Evolutionary conservation across 1,140 invertebrate genomes (phyloP), one percentile per base, ranked within the genome.

Genomic region (Agrypnia vestita): DNA sequence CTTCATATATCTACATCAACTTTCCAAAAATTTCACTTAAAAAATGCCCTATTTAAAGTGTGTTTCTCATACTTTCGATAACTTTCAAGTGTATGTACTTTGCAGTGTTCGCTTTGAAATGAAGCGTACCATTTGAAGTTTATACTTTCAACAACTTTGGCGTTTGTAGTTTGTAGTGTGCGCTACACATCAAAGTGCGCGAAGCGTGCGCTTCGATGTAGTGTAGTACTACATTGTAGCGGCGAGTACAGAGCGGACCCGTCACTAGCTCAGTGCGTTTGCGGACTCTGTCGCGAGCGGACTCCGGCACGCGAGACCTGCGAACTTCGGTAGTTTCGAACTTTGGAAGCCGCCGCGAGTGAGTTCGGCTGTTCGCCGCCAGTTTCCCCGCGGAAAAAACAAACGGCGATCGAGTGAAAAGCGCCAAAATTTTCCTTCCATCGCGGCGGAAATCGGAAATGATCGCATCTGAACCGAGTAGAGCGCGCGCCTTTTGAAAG

Each of bases 391-490:
- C 8, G n/a, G 44, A 56, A 73, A 73, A 73, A 73, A 73, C 71
- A 73, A 73, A 83, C 83, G 85, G 84, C 83, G 84, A 82, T 44
- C 81, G 84, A 82, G 85, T 84, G 85, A 85, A 84, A 56, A 55
- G 62, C 61, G 44, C 59, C 61, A 53, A 46, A 75, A 11, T 7
- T 51, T 35, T 46, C 13, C 53, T n/a, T n/a, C 35, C 4, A 10
- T 19, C 17, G 12, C 43, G 7, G 9, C 53, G 6, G 6, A 35
- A 3, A 6, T 35, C 25, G 1, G 6, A 1, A 15, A 15, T 4
- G 10, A 15, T 15, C n/a, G n/a, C 7, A 56, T 17, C n/a, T 17
- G n/a, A 17, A 56, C 53, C n/a, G 7, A n/a, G n/a, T n/a, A n/a
- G n/a, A n/a, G 53, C 53, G n/a, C 10, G 17, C n/a, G 25, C 6